A percentile compares a stretch with the other conserved stretches of the same genome.
Evolutionary conservation across 2,113 vertebrate species (phyloP).

Genomic region (Zapus hudsonius): DNA sequence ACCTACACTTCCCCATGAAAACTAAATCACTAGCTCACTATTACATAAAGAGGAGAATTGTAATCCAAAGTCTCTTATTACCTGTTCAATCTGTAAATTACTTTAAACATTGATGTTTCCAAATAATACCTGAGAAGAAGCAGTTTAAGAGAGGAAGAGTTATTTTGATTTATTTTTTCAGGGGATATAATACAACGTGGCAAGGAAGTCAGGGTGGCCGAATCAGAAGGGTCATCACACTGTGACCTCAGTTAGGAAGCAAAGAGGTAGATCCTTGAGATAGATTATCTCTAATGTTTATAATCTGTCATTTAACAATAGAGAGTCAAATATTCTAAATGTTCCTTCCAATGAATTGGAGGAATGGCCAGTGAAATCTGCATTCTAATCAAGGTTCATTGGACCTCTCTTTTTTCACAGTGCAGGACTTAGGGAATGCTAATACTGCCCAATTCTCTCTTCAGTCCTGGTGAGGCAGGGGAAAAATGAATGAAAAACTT

Average conservation of each 20-base stretch:
- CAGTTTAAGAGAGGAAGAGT: no score
- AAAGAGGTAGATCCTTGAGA: no score
- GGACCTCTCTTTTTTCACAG: background rate
- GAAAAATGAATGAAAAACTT: background rate
- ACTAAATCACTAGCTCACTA: background rate
- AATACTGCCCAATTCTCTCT: background rate
- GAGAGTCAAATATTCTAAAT: background rate
- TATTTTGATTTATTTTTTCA: no score
- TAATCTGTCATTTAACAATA: background rate
- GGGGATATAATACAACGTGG: no score
- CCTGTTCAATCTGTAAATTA: background rate
- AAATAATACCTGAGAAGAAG: no score
- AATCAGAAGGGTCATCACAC: no score
- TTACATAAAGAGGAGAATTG: background rate
- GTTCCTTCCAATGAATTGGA: background rate
- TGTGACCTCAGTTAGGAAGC: no score
- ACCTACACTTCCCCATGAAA: background rate
- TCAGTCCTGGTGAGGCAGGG: no score
- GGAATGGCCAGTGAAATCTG: background rate
- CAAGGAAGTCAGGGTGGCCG: no score
- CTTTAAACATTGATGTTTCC: no score
- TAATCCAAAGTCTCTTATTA: background rate
- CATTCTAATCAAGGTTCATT: background rate
- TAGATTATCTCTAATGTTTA: background rate
- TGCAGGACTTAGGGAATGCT: rapidly evolving